phyloP scores from a whole-genome alignment of 2,797 vertebrate genomes.

The Passerculus sandwichensis region DNA sequence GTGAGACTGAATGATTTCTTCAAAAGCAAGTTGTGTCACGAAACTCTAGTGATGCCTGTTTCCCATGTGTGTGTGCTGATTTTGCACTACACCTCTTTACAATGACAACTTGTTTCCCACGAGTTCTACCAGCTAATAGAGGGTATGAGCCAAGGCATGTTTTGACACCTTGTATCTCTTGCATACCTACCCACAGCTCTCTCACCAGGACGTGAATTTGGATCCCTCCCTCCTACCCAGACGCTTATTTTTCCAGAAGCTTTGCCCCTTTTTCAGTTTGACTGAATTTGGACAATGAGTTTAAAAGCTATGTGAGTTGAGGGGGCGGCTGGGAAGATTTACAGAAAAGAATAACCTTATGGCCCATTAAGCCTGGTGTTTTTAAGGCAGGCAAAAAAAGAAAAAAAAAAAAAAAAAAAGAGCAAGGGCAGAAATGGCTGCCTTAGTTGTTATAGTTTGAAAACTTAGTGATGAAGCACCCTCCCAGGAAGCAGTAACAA shows the following conservation, averaged over 20 bases:
- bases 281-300: background rate
- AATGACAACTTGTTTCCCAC: background rate
- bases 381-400: background rate
- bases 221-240: background rate
- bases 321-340: fast-evolving
- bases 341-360: background rate
- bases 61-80: background rate
- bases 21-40: background rate
- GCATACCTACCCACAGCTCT: background rate
- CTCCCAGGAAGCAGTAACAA: background rate
- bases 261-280: background rate
- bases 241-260: background rate
- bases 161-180: background rate
- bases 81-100: background rate
- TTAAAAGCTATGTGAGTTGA: background rate
- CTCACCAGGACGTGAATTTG: background rate
- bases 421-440: background rate
- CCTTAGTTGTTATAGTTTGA: background rate
- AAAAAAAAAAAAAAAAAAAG: background rate
- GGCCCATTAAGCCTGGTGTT: background rate
- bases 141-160: background rate
- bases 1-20: background rate
- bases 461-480: background rate
- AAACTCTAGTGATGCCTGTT: background rate
- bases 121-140: background rate